These are phyloP conservation scores for Drosophila subobscura DNA, from an alignment of 1,140 invertebrate species.

Conservation along the genomic window DNA sequence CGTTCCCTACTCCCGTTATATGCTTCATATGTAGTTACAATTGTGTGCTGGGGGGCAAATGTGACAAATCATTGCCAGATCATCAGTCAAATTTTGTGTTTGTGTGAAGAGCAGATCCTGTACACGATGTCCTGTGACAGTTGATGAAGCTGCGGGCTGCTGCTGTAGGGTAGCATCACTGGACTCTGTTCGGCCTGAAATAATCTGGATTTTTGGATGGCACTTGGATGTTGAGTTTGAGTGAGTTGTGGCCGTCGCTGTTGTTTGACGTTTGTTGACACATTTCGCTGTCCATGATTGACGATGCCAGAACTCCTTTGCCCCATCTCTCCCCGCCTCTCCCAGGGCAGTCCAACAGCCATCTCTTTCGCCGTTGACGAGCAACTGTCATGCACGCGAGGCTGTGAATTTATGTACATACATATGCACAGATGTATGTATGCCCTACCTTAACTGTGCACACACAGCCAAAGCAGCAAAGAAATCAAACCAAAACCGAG, in stretches of 20 bases:
- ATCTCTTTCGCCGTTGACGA: conserved; percentile 37
- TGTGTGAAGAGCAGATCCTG: conserved; percentile 56
- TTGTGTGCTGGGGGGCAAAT: conserved; percentile 34
- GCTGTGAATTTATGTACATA: conserved; percentile 76
- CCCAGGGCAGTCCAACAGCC: background rate
- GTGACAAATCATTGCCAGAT: conserved; percentile 70
- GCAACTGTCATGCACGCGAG: conserved; percentile 69
- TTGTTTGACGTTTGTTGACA: conserved; percentile 74
- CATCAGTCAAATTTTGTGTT: conserved; percentile 72
- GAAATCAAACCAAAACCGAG: conserved; percentile 18
- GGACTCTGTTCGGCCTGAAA: background rate
- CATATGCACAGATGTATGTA: no score
- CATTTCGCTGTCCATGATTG: conserved; percentile 79
- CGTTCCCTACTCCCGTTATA: no score
- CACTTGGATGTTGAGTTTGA: background rate
- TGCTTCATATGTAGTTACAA: background rate
- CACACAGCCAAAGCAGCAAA: background rate
- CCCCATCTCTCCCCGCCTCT: conserved; percentile 5
- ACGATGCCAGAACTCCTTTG: conserved; percentile 40
- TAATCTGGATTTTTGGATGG: background rate
- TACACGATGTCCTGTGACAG: conserved; percentile 47
- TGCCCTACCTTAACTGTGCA: conserved; percentile 29
- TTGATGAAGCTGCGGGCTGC: conserved; percentile 64
- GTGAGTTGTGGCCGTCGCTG: conserved; percentile 52
- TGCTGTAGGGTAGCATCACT: no score